phyloP scores from a whole-genome alignment of 2,797 vertebrate genomes.

The Pyrocephalus nanus region DNA sequence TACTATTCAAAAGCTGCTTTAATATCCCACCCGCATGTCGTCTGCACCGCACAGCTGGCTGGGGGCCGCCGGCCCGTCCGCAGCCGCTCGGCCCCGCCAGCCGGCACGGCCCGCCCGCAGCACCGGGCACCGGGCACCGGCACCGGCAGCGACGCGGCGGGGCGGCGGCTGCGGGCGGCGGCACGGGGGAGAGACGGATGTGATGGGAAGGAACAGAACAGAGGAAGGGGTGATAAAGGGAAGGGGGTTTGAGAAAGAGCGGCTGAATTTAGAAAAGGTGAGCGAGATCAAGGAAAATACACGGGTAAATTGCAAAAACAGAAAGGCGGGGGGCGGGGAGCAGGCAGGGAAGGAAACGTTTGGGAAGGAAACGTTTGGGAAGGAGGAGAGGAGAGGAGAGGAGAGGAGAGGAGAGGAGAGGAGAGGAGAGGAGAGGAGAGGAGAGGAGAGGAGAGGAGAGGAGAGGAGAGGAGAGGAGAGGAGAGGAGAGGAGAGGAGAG shows the following conservation, averaged over 20 bases:
- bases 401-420: too few species aligned
- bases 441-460: too few species aligned
- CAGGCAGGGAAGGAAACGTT: too few species aligned
- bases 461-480: too few species aligned
- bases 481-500: too few species aligned
- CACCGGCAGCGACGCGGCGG: background rate
- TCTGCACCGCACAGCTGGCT: slow-evolving; percentile 86
- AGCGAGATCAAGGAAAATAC: background rate
- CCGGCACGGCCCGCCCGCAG: background rate
- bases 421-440: too few species aligned
- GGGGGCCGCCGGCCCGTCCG: background rate
- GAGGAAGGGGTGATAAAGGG: background rate
- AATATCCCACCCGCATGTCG: slow-evolving; percentile 93
- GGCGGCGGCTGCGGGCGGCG: background rate
- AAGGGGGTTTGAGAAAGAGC: background rate
- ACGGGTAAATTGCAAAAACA: background rate
- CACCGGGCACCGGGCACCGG: background rate
- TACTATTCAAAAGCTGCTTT: slow-evolving; percentile 88
- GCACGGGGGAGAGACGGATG: background rate
- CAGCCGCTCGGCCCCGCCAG: background rate
- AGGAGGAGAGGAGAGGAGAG: too few species aligned
- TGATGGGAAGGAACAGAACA: background rate
- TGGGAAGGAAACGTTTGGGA: too few species aligned
- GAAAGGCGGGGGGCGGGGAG: too few species aligned
- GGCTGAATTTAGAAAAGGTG: background rate